Evolutionary conservation across 2,888 invertebrate genomes (phyloP), one percentile per base, ranked within the genome.

Genomic region (Ochropleura leucogaster): DNA sequence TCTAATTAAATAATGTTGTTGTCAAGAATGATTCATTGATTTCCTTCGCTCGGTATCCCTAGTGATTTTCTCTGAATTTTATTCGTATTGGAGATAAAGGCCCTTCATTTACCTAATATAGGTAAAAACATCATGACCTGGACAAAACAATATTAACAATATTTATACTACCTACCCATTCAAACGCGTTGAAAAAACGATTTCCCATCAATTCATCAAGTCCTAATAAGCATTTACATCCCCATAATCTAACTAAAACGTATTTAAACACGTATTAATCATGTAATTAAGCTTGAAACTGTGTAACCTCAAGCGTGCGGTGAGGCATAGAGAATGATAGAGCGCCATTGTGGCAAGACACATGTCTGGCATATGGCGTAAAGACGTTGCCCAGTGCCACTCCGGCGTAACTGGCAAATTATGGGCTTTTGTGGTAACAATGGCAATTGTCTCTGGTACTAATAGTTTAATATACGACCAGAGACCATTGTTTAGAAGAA

Each of bases 281-380:
- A 82, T 71, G n/a, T 70, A 82, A 85, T 82, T 85, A 77, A 62
- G 8, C 63, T 72, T 67, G 49, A 77, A 82, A 85, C 47, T 62
- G 46, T 75, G 62, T 64, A 72, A 73, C 85, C 74, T 74, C 70
- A 76, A 77, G 20, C 57, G 68, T 84, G 89, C 91, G 88, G 84
- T 88, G 89, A 85, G 72, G 90, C 93, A 89, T 92, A 90, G 90
- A 92, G 87, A 90, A 91, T 92, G 89, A 82, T 87, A 84, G 81
- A 74, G 72, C 68, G 46, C 57, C 68, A 46, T 70, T 70, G 78
- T 79, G 77, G 70, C 77, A 55, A 84, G 87, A 91, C 95, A 95
- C 94, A 95, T 95, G 95, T 90, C 92, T 79, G 85, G 87, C 95
- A 95, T 94, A 94, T 95, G 95, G 92, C 89, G 84, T 71, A 79